Conservation (phyloP, 2,113 vertebrate genomes). For the Coregonus clupeaformis region DNA sequence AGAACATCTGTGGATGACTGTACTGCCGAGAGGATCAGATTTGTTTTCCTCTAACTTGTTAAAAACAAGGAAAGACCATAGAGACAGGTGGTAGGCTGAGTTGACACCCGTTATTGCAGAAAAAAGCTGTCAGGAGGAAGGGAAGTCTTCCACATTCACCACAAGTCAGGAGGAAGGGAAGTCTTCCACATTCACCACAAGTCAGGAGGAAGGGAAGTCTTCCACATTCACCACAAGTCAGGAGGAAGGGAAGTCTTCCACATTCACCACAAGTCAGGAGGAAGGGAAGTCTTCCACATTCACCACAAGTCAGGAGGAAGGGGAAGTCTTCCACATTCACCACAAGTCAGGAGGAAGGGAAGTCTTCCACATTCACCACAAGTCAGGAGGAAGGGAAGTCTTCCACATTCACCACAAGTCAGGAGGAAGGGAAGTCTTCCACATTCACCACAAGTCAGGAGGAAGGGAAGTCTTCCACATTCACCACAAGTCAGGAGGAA, state of each 20-base stretch:
- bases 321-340: no score
- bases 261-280: background rate
- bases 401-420: background rate
- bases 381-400: background rate
- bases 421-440: no score
- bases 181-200: no score
- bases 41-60: background rate
- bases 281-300: no score
- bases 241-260: no score
- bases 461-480: no score
- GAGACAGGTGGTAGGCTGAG: conserved; percentile 4
- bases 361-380: no score
- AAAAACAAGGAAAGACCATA: conserved; percentile 5
- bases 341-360: background rate
- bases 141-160: background rate
- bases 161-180: no score
- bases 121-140: conserved; percentile 14
- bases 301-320: background rate
- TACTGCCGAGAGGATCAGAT: background rate
- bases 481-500: background rate
- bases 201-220: no score
- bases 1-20: no score
- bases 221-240: background rate
- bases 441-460: background rate
- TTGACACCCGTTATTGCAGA: conserved; percentile 5